A percentile compares a stretch with the other conserved stretches of the same genome.
Conservation (phyloP, 1,140 invertebrate species). For the Megathymus violae region DNA sequence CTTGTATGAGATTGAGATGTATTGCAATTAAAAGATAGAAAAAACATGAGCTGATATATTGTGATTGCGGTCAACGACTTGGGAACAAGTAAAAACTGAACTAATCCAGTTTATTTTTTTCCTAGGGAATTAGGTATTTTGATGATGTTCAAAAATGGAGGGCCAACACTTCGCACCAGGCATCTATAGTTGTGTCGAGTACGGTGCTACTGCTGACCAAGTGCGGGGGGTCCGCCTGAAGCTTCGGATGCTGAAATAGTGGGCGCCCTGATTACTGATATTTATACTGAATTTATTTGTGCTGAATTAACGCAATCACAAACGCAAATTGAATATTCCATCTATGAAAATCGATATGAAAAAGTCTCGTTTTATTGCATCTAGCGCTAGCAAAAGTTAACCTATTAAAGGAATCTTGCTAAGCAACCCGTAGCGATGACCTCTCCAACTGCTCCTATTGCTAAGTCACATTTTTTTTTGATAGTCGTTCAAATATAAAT, state of each 20-base stretch:
- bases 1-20: constrained; percentile 48
- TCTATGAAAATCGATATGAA: too few species aligned
- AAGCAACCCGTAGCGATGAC: too few species aligned
- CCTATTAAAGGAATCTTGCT: too few species aligned
- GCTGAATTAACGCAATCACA: constrained; percentile 43
- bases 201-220: constrained; percentile 40
- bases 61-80: constrained; percentile 42
- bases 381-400: constrained; percentile 36
- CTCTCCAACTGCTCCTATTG: too few species aligned
- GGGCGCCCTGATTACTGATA: constrained; percentile 43
- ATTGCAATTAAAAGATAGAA: constrained; percentile 42
- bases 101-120: constrained; percentile 42
- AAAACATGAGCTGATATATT: constrained; percentile 49
- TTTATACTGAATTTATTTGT: constrained; percentile 43
- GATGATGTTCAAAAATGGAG: constrained; percentile 48
- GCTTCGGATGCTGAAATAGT: constrained; percentile 38
- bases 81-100: constrained; percentile 43
- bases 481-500: too few species aligned
- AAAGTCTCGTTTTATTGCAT: too few species aligned
- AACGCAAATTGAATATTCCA: constrained; percentile 39
- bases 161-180: constrained; percentile 43
- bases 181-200: constrained; percentile 40
- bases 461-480: too few species aligned
- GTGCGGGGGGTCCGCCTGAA: constrained; percentile 39
- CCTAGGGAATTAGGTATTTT: constrained; percentile 42